Percentiles rank a stretch among this genome's conserved stretches.
Evolutionary conservation across 2,797 vertebrate genomes (phyloP).

Genomic region (Sitta carolinensis): DNA sequence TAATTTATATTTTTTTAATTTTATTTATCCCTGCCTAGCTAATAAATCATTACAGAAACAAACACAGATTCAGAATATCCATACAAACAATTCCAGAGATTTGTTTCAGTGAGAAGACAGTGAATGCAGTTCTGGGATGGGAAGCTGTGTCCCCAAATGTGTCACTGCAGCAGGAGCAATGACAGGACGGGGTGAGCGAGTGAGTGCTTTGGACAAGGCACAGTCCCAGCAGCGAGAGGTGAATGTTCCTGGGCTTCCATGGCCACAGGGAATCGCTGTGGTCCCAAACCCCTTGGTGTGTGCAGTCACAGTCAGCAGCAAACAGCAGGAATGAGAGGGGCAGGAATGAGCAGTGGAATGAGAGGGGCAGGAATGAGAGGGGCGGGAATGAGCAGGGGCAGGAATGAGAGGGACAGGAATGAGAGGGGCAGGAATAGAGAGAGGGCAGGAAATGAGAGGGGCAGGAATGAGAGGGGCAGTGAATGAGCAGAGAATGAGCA

Average conservation of each 20-base stretch:
- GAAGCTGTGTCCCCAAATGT: neutral
- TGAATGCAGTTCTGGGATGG: neutral
- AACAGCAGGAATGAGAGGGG: neutral
- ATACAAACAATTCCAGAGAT: neutral
- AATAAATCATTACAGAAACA: neutral
- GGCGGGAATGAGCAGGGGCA: neutral
- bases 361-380: neutral
- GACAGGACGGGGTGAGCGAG: neutral
- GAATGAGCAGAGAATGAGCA: neutral
- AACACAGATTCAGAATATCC: neutral
- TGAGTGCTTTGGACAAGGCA: neutral
- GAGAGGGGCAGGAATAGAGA: neutral
- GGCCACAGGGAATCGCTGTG: neutral
- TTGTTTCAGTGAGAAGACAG: neutral
- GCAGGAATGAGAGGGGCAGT: neutral
- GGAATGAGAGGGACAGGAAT: neutral
- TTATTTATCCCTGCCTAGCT: neutral
- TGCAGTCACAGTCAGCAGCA: neutral
- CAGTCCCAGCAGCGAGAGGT: neutral
- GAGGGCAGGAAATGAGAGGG: neutral
- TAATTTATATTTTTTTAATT: neutral
- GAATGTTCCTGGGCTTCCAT: neutral
- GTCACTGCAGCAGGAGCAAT: neutral
- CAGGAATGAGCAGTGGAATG: neutral
- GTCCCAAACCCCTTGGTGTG: neutral